Conservation (phyloP, 2,113 vertebrate genomes). For the Ceyx margarethae region DNA sequence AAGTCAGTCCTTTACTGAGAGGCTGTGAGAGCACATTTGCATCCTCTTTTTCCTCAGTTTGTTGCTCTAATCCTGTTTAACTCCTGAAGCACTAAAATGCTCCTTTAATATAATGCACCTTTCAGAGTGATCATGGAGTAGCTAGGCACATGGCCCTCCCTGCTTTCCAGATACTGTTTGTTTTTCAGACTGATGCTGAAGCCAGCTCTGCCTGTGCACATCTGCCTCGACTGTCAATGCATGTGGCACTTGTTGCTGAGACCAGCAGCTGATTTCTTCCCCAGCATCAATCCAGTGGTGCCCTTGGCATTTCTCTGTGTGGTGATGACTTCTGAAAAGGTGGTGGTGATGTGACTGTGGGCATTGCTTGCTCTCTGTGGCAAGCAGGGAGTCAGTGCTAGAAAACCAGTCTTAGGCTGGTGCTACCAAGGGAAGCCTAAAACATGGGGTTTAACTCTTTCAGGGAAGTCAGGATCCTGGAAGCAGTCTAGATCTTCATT, state of each 20-base stretch:
- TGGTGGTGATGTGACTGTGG: background rate
- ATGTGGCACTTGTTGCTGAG: background rate
- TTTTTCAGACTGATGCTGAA: background rate
- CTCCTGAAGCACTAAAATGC: background rate
- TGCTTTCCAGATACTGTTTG: background rate
- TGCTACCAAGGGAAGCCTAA: background rate
- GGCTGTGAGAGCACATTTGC: background rate
- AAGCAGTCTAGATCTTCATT: background rate
- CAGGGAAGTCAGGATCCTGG: background rate
- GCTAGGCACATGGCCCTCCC: background rate
- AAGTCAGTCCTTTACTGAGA: background rate
- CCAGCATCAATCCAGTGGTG: background rate
- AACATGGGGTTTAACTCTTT: background rate
- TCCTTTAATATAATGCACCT: too few relatives aligned
- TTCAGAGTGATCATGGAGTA: background rate
- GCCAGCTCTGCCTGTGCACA: background rate
- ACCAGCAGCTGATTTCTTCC: background rate
- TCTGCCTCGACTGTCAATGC: too few relatives aligned
- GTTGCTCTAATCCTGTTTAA: background rate
- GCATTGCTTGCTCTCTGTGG: background rate
- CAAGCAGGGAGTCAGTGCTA: background rate
- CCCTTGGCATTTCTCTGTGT: background rate
- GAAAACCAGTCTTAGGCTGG: background rate
- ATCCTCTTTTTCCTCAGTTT: background rate
- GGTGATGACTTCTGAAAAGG: background rate